Base-by-base conservation (phyloP, 2,888 invertebrate genomes). In the Orchesella flavescens region DNA sequence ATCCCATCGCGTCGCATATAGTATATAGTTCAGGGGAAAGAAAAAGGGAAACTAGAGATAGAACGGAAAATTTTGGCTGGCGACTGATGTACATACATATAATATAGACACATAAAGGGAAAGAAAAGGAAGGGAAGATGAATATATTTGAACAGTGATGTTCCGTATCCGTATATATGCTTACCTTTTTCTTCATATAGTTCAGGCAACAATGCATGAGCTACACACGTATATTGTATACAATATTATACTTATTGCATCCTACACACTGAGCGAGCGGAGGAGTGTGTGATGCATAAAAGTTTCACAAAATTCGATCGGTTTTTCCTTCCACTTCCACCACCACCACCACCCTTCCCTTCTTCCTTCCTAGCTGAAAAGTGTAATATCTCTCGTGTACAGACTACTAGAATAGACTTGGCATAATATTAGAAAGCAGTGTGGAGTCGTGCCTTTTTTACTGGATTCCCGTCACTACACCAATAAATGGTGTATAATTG, bases 231-330 rank as follows among this genome's bases (percentile, higher is more conserved):
- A n/a, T 49, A 49, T 49, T 49, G 49, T 49, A n/a, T 49, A 49
- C 49, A 34, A 34, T 34, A 34, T 34, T 34, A 34, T 34, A n/a
- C n/a, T n/a, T n/a, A 13, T 23, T 23, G 23, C 53, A n/a, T 17
- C 53, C 53, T 21, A 34, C 21, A 34, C 21, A 10, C 23, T 68
- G 46, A 23, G 49, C 34, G 2, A 34, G 34, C 34, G 59, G 17
- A 59, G 19, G 17, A 59, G 59, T 12, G 68, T 61, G 34, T 59
- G 69, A 71, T 79, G 55, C 79, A 79, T 79, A 57, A 79, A 73
- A 79, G 79, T 79, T 79, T 79, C 73, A 79, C 65, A 73, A 44
- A 71, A 73, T 79, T 79, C 79, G 79, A 79, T 79, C 79, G 79
- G 79, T 65, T 72, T 76, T 76, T 65, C 72, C 66, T 79, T 66